Base-by-base conservation (phyloP, 2,113 vertebrate genomes). In the Sapajus apella region DNA sequence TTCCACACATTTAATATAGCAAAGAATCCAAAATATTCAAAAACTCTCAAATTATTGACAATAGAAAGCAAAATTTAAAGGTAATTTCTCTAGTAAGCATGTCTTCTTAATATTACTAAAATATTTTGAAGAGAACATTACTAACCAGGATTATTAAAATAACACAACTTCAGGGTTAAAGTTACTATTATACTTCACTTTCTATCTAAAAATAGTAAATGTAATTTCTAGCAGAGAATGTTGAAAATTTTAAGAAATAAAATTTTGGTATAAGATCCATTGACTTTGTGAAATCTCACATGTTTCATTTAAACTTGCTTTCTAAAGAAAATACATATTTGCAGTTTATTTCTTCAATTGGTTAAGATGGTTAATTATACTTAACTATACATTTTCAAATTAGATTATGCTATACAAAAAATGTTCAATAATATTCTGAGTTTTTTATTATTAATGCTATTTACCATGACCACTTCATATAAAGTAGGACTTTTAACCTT, bases 11-110 rank as follows among this genome's bases (percentile, higher is more conserved):
- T 95, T 81, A 93, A 90, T 77, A 92, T 52, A 89, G 77, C 21
- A 91, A 81, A 95, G 13, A n/a, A 88, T 90, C 81, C 35, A 92
- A 96, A 97, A 96, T 91, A 52, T 96, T 58, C 86, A 90, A 94
- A 76, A 86, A 55, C 47, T 4, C 11, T 16, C 43, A 77, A 5
- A 64, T 81, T 21, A 93, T 47, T 83, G 55, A 25, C 68, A 90
- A 8, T 12, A 68, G 27, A 86, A 88, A 64, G 23, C 27, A 95
- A 40, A 43, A 43, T 23, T 87, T 73, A 87, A 82, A 83, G 45
- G 2, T 17, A 80, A 79, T 82, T 87, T 37, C 2, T 45, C 35
- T 76, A 23, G 3, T 89, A 82, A 77, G 10, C 45, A 73, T 55
- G 72, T 87, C 73, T 76, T 87, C 23, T 87, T 96, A 68, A 75